Evolutionary conservation across 2,113 vertebrate genomes (phyloP).

Genomic region (Empidonax alnorum): DNA sequence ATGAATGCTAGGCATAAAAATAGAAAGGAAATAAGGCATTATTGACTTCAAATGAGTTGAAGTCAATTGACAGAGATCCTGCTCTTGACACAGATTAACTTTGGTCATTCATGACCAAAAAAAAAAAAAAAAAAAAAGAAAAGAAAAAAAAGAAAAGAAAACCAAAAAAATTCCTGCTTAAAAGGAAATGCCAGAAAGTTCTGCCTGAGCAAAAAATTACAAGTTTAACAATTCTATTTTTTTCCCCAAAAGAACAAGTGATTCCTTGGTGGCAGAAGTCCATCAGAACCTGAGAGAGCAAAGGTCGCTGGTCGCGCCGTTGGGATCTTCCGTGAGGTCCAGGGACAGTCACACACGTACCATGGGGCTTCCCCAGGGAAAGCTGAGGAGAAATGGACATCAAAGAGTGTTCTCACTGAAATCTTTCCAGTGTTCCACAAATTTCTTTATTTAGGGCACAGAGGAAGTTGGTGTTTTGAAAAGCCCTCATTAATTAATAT

Average conservation of each 20-base stretch:
- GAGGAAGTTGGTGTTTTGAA: neutral
- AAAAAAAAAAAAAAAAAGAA: neutral
- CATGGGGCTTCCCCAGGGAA: neutral
- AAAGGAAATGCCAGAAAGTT: slow-evolving; percentile 47
- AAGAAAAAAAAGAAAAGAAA: neutral
- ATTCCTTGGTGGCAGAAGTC: slow-evolving; percentile 55
- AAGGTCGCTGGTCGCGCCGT: neutral
- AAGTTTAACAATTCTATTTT: neutral
- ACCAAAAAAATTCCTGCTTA: neutral
- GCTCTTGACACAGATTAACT: slow-evolving; percentile 43
- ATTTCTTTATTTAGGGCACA: neutral
- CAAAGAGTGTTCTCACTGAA: neutral
- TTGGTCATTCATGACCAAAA: neutral
- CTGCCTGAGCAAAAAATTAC: slow-evolving; percentile 63
- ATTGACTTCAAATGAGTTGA: neutral
- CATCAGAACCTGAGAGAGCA: slow-evolving; percentile 70
- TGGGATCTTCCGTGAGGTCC: neutral
- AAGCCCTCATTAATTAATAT: rapidly evolving
- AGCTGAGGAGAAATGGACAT: neutral
- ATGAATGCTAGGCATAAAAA: slow-evolving; percentile 48
- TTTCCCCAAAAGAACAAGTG: slow-evolving; percentile 28
- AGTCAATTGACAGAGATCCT: slow-evolving; percentile 46
- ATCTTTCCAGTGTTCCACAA: neutral
- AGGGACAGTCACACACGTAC: neutral
- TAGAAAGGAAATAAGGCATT: slow-evolving; percentile 60